Evolutionary conservation across 2,888 invertebrate species (phyloP), one percentile per base, ranked within the genome.

Genomic region (Agrilus cyanescens): DNA sequence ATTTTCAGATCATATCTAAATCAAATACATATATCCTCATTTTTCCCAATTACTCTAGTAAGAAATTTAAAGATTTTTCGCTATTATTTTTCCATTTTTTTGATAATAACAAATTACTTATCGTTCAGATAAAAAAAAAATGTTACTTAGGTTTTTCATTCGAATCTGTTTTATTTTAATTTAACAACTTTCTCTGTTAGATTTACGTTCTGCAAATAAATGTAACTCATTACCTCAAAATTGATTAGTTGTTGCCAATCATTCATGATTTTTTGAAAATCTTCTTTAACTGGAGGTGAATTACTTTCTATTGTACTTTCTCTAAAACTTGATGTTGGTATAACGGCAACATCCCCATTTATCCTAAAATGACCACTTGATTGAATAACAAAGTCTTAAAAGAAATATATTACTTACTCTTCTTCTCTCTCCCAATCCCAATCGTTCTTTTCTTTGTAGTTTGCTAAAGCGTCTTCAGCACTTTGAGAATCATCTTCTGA

Each of bases 191-290:
- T 6, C 36, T 5, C n/a, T 12, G 15, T 14, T 35, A 14, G 36
- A 35, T 13, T 4, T 13, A 35, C 12, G 10, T 38, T 55, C 54
- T 59, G 8, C 10, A 10, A 25, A 10, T 10, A 25, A 25, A 10
- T 25, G 4, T 25, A 10, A 25, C 8, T 2, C 8, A 25, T 8
- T 52, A 71, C 70, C 61, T 71, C 69, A 40, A 70, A 52, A 42
- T 60, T 62, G 34, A 70, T 67, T 43, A 71, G 58, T 38, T 71
- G 69, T 45, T 71, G 68, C 71, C 71, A 73, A 45, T 73, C 72
- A 37, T 60, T 65, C 46, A 72, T 63, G 48, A 71, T 67, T 57
- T 68, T 68, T 34, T 68, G 66, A 54, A 67, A 70, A 53, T 73
- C 72, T 42, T 72, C 70, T 46, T 66, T 65, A 20, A 60, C 59